Evolutionary conservation across 2,113 vertebrate species (phyloP).

Genomic region (Cebus imitator): DNA sequence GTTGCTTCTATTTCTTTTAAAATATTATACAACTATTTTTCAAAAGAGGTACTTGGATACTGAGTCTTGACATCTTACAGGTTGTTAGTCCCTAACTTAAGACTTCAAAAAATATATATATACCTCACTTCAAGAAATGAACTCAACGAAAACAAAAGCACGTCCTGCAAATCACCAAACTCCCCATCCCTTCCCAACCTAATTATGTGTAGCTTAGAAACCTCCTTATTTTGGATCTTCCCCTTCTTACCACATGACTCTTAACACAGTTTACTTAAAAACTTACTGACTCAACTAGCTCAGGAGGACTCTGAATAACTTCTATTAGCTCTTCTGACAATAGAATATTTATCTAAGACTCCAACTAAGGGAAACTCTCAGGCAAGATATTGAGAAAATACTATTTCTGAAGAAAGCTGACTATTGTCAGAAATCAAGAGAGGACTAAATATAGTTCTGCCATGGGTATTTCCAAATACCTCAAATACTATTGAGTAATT

Average conservation of each 20-base stretch:
- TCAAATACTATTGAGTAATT: slow-evolving; percentile 43
- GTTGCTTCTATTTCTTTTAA: slow-evolving; percentile 13
- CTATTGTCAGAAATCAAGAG: slow-evolving; percentile 22
- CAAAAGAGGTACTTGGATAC: slow-evolving; percentile 19
- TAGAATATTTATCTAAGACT: neutral
- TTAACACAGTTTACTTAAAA: slow-evolving; percentile 47
- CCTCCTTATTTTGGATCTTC: neutral
- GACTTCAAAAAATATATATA: slow-evolving; percentile 2
- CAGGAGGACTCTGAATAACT: neutral
- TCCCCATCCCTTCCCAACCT: neutral
- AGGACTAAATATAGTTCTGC: slow-evolving; percentile 24
- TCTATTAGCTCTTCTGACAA: slow-evolving; percentile 33
- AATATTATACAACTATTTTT: slow-evolving; percentile 41
- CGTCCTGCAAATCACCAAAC: neutral
- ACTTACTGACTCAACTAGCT: neutral
- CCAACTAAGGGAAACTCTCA: slow-evolving; percentile 36
- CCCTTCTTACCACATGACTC: neutral
- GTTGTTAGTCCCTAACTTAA: neutral
- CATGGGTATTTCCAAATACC: slow-evolving; percentile 41
- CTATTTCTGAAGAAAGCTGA: slow-evolving; percentile 56
- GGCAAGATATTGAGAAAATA: slow-evolving; percentile 63
- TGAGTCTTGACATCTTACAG: neutral
- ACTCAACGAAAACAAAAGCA: slow-evolving; percentile 18
- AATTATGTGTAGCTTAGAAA: neutral
- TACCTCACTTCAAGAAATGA: slow-evolving; percentile 13